A percentile compares a stretch with the other conserved stretches of the same genome.
Evolutionary conservation across 2,113 vertebrate species (phyloP).

Genomic region (Gracilinanus agilis): DNA sequence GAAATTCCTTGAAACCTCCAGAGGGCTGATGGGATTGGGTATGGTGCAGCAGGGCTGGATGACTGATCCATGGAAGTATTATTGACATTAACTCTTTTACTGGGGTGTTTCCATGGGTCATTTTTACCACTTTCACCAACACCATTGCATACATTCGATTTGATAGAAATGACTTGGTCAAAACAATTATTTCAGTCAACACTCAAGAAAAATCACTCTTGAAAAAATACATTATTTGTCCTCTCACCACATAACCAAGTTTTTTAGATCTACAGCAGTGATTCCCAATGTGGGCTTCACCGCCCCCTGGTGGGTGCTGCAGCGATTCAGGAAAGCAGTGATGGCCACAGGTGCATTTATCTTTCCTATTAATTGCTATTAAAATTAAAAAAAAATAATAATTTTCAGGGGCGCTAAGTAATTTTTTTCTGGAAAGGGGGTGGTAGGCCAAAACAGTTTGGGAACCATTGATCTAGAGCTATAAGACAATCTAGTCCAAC

Average conservation of each 20-base stretch:
- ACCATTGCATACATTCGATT: neutral
- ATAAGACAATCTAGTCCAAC: neutral
- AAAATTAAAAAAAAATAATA: too few species aligned
- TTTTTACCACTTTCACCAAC: neutral
- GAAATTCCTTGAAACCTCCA: neutral
- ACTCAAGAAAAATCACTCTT: neutral
- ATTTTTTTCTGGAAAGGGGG: too few species aligned
- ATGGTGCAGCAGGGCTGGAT: neutral
- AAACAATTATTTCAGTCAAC: neutral
- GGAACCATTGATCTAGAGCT: neutral
- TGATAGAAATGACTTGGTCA: neutral
- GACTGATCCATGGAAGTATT: neutral
- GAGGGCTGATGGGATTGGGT: neutral
- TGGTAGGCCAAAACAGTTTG: too few species aligned
- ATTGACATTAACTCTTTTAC: neutral
- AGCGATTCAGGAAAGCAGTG: too few species aligned
- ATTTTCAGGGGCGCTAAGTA: too few species aligned
- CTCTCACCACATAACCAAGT: neutral
- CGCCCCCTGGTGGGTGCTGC: too few species aligned
- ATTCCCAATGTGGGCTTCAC: too few species aligned
- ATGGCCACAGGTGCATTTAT: too few species aligned
- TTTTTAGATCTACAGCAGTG: neutral
- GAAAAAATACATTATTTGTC: neutral
- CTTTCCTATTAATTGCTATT: too few species aligned
- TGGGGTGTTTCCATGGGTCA: neutral